Conservation (phyloP, 2,113 vertebrate genomes). For the Eudyptes chrysolophus region DNA sequence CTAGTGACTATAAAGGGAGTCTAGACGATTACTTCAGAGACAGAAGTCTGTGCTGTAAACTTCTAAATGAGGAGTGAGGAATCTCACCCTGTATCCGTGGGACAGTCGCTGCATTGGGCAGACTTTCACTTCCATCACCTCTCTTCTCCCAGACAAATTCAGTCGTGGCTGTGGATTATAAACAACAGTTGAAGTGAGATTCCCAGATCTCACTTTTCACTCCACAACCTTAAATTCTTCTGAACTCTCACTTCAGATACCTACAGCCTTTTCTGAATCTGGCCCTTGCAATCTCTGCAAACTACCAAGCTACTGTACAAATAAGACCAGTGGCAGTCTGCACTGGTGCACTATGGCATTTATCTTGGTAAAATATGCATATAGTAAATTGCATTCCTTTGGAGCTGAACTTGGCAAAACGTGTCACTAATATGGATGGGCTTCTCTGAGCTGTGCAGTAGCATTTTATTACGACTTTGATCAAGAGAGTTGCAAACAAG, state of each 20-base stretch:
- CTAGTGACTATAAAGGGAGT: not conserved
- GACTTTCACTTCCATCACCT: not conserved
- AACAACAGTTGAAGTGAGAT: not conserved
- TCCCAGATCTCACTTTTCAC: not conserved
- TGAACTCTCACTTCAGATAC: not conserved
- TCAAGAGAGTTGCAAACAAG: not conserved
- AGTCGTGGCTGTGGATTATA: not conserved
- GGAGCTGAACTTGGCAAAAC: not conserved
- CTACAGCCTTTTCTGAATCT: not conserved
- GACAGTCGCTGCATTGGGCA: not conserved
- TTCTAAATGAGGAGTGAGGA: not conserved
- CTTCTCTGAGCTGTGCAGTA: not conserved
- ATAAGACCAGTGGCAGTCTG: not conserved
- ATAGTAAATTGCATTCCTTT: not conserved
- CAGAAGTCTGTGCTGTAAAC: not conserved
- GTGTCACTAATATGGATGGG: not conserved
- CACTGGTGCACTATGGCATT: not conserved
- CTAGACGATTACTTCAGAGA: conserved; percentile 10
- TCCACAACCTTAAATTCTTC: not conserved
- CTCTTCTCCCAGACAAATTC: not conserved
- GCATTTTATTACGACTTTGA: not conserved
- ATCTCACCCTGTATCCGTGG: not conserved
- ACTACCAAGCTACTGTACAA: not conserved
- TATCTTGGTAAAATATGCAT: not conserved
- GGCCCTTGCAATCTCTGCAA: not conserved